Base-by-base conservation (phyloP, 2,888 invertebrate species). In the Apamea anceps region DNA sequence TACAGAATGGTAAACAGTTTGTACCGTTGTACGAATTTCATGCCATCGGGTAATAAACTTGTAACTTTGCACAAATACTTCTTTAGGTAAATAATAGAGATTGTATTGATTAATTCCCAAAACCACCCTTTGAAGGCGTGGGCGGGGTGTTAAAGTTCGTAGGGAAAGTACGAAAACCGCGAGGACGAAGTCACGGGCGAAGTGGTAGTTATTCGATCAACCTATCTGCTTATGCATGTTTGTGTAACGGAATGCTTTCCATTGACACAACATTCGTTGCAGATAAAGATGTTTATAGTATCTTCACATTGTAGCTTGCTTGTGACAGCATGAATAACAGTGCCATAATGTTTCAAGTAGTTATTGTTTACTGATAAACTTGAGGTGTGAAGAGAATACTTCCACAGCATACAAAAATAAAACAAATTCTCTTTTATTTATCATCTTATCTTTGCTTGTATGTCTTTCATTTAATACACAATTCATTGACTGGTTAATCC, bases 211-310 rank as follows among this genome's bases (percentile, higher is more conserved):
- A 57, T 42, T 70, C 13, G 48, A 80, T 79, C 83, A 76, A 72
- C 57, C 15, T 62, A 37, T 71, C 48, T 70, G 32, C 63, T 66
- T 72, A 65, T 63, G 72, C 63, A 78, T 77, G 72, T 81, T 73
- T 78, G 74, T 83, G 85, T 82, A 82, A 79, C 75, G 28, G 57
- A 89, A 71, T 85, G 85, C 84, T 85, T 84, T 80, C 66, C 76
- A 72, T 73, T 89, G 85, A 90, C 88, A 88, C 79, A 68, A 83
- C 81, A 89, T 87, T 85, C 77, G 78, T 82, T 79, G 65, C n/a
- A 83, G 91, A 91, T 91, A 91, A 90, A 80, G 75, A 86, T 87
- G 84, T 87, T 80, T 79, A 80, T 72, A 82, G 37, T 82, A 77
- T 65, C 45, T 32, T 25, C 76, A 85, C 67, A 74, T 54, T 80